These are phyloP conservation scores for Morone chrysops DNA, from an alignment of 2,113 vertebrate genomes.

Conservation along the genomic window DNA sequence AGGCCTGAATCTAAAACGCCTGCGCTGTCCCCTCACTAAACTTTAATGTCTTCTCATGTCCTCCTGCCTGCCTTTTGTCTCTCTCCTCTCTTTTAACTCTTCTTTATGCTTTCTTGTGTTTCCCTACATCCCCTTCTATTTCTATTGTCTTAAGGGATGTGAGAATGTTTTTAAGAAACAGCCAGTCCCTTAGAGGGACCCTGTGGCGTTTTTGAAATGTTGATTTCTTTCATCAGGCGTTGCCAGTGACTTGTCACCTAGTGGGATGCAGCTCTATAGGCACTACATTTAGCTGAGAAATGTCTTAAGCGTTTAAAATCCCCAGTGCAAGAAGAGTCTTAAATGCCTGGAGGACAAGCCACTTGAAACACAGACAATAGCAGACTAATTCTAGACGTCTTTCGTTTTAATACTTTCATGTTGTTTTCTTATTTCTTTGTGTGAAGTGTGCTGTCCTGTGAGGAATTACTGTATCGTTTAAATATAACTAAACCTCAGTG, in stretches of 20 bases:
- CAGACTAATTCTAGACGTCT: constrained; percentile 20
- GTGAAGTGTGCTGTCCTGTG: constrained; percentile 18
- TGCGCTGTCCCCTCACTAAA: constrained; percentile 16
- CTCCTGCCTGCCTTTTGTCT: constrained; percentile 20
- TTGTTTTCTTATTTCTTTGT: constrained; percentile 38
- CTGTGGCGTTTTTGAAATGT: constrained; percentile 51
- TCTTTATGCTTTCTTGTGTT: constrained; percentile 20
- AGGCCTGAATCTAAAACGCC: constrained; percentile 42
- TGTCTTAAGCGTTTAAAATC: constrained; percentile 14
- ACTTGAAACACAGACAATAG: constrained; percentile 9
- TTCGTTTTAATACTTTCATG: constrained; percentile 14
- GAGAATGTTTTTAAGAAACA: constrained; percentile 13
- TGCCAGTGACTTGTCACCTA: constrained; percentile 56
- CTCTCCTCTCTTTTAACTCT: constrained; percentile 11
- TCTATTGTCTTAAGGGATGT: constrained; percentile 42
- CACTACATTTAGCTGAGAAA: constrained; percentile 45
- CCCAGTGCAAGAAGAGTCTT: constrained; percentile 35
- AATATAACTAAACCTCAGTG: not conserved
- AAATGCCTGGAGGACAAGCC: constrained; percentile 27
- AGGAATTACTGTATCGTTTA: constrained; percentile 24
- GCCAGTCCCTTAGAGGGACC: constrained; percentile 34
- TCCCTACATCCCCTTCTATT: constrained; percentile 27
- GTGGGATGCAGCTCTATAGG: constrained; percentile 25
- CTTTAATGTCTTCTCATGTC: constrained; percentile 24
- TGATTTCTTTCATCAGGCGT: constrained; percentile 58